Base-by-base conservation (phyloP, 2,888 invertebrate species). In the Cephus pygmeus region DNA sequence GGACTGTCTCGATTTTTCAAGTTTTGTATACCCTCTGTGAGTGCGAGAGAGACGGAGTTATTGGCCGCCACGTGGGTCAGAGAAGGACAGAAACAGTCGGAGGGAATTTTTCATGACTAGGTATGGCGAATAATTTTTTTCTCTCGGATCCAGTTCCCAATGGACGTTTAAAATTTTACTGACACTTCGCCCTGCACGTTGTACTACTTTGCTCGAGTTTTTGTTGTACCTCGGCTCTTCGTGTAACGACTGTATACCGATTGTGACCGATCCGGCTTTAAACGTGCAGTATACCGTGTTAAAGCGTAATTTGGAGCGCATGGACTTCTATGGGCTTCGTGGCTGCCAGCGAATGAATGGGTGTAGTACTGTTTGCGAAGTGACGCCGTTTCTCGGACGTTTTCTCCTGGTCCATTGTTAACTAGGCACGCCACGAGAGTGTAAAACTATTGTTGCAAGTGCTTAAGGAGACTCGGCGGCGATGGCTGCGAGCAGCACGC, bases 401-500 rank as follows among this genome's bases (percentile, higher is more conserved):
- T 71, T 34, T 34, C 33, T 34, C 33, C 31, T 23, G 71, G 33
- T 12, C 71, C 71, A 71, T 71, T 71, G 71, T 71, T 15, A 71
- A 71, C 31, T 9, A 23, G 71, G 31, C 31, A 33, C 71, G 34
- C 71, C 15, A 71, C 71, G 11, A 31, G 15, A 31, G 71, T 71
- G 71, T 12, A 33, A 71, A 33, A 34, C 31, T 34, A 71, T 71
- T 71, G 71, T 31, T 31, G 71, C 4, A 34, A 34, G 31, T 31
- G 71, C 71, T 71, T 56, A 71, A 71, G 34, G 71, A 71, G 31
- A 11, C 31, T 71, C 31, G 2, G 33, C 12, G 11, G 34, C 30
- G 30, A 71, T 23, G 71, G 34, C 71, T 15, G 71, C 71, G 31
- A 71, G 56, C 71, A 9, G 23, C 71, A 71, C 71, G 71, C 71